Conservation (phyloP, 2,113 vertebrate species). For the Sebastes fasciatus region DNA sequence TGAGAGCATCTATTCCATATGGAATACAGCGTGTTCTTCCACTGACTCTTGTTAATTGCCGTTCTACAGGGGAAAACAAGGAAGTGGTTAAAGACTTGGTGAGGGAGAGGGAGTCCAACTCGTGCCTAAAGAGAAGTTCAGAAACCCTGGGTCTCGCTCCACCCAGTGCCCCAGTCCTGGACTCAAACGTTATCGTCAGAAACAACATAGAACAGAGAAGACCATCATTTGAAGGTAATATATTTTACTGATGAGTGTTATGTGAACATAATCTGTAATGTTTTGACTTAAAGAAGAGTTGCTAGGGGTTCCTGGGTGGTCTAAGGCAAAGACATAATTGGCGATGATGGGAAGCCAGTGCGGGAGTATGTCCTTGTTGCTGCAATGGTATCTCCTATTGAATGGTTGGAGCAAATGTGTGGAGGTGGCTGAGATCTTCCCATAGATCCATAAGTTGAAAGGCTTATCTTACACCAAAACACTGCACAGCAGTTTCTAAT, state of each 20-base stretch:
- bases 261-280: background rate
- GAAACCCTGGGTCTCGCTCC: conserved; percentile 86
- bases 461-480: background rate
- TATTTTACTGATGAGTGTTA: background rate
- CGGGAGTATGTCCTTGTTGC: background rate
- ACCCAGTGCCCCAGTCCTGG: conserved; percentile 80
- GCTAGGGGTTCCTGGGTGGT: background rate
- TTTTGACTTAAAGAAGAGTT: background rate
- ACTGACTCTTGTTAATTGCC: conserved; percentile 67
- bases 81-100: conserved; percentile 67
- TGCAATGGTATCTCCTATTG: background rate
- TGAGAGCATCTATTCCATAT: conserved; percentile 34
- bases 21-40: conserved; percentile 53
- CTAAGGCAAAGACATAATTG: background rate
- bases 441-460: conserved; percentile 1
- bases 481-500: background rate
- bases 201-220: conserved; percentile 79
- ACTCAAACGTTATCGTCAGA: conserved; percentile 84
- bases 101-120: conserved; percentile 78
- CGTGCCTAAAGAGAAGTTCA: conserved; percentile 86
- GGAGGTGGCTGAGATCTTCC: background rate
- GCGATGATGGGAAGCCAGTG: background rate
- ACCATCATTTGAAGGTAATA: conserved; percentile 88
- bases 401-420: background rate
- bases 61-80: conserved; percentile 75